These are phyloP conservation scores for Drosophila pruinosa DNA, from an alignment of 1,140 invertebrate genomes.

Conservation along the genomic window DNA sequence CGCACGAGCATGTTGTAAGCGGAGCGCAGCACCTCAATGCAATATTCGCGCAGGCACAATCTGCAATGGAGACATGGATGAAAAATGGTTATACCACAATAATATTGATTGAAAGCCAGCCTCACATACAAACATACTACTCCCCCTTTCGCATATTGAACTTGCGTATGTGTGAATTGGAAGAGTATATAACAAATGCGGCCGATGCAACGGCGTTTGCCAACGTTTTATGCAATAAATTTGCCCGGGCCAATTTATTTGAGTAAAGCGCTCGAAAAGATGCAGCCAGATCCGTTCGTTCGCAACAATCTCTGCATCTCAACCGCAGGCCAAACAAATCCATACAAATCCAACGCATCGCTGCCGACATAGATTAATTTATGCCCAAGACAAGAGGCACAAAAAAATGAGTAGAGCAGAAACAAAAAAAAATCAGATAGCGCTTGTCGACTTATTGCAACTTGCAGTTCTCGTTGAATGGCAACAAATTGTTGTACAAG, in stretches of 20 bases:
- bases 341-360: constrained; percentile 66
- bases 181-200: constrained; percentile 63
- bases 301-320: constrained; percentile 48
- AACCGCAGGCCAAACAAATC: constrained; percentile 50
- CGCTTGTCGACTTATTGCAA: constrained; percentile 63
- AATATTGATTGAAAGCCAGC: constrained; percentile 79
- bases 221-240: constrained; percentile 76
- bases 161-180: not conserved
- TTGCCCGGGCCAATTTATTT: constrained; percentile 72
- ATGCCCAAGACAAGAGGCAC: constrained; percentile 40
- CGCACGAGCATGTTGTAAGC: constrained; percentile 90
- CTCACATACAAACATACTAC: not conserved
- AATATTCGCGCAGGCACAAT: constrained; percentile 96
- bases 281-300: constrained; percentile 40
- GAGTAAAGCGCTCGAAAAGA: constrained; percentile 61
- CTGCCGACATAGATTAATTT: constrained; percentile 73
- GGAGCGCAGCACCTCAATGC: constrained; percentile 94
- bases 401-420: not conserved
- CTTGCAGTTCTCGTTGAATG: constrained; percentile 35
- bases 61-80: constrained; percentile 75
- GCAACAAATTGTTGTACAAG: constrained; percentile 68
- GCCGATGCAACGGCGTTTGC: constrained; percentile 65
- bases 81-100: constrained; percentile 79
- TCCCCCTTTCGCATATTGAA: too few species aligned
- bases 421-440: constrained; percentile 18